phyloP scores from a whole-genome alignment of 2,888 invertebrate species.

The Epinotia nisella region DNA sequence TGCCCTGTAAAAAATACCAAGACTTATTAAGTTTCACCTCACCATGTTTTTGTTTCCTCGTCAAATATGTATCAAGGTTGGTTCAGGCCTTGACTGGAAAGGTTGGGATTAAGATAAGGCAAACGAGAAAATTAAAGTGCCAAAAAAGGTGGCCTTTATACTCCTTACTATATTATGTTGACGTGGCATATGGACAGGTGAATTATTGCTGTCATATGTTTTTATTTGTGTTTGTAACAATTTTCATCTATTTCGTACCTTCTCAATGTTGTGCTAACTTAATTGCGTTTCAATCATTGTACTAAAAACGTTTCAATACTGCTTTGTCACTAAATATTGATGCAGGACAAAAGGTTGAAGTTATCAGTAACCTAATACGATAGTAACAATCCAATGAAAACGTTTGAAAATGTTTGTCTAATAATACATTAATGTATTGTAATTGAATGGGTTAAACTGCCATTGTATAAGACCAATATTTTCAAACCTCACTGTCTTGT shows the following conservation, averaged over 20 bases:
- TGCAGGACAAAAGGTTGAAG: neutral
- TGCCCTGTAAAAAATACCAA: constrained; percentile 16
- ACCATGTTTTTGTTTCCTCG: constrained; percentile 24
- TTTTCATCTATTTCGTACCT: neutral
- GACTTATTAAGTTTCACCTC: constrained; percentile 28
- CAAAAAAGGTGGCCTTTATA: constrained; percentile 23
- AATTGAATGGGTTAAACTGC: too few species aligned
- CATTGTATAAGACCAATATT: neutral
- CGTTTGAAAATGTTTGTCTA: too few species aligned
- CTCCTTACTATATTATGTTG: constrained; percentile 8
- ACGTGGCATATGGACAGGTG: constrained; percentile 11
- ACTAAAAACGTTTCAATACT: neutral
- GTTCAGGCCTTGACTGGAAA: constrained; percentile 31
- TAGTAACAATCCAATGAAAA: too few species aligned
- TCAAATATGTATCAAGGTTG: constrained; percentile 34
- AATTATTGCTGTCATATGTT: neutral
- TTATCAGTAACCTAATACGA: neutral
- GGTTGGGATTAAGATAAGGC: constrained; percentile 43
- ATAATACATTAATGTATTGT: too few species aligned
- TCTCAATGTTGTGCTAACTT: too few species aligned
- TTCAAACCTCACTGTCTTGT: neutral
- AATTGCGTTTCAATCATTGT: too few species aligned
- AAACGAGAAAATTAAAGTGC: constrained; percentile 39
- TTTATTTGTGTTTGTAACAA: neutral
- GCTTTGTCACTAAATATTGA: neutral